Base-by-base conservation (phyloP, 2,888 invertebrate genomes). In the Tiliacea citrago region DNA sequence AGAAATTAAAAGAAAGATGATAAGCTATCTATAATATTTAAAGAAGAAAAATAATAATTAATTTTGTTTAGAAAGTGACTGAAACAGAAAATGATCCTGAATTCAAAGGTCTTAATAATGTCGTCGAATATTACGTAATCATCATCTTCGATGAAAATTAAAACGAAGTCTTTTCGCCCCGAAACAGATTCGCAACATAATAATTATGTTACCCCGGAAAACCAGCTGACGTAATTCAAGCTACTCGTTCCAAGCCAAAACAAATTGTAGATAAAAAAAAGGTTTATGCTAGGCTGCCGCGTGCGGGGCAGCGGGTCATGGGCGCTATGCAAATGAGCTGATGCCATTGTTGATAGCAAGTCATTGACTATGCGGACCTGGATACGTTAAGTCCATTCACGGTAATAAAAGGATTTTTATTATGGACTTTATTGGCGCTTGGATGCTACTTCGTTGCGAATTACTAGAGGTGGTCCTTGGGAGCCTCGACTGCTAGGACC, bases 241-340 rank as follows among this genome's bases (percentile, higher is more conserved):
- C 63, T 42, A 42, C 53, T 79, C 60, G 73, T 76, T 85, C 81
- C 77, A 83, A 83, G 75, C 70, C 81, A 74, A 80, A 88, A 89
- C 84, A 80, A 86, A 84, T 84, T 84, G 85, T 86, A 79, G 83
- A 86, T 75, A 88, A 77, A 73, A 73, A 90, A 91, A 90, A 84
- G 81, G 88, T 87, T 91, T 90, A 90, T 86, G 88, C 92, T 91
- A 92, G 93, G 93, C 90, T 90, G 82, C 57, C 88, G n/a, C n/a
- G n/a, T n/a, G n/a, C n/a, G 89, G 92, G 91, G 85, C 93, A 93
- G 61, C 91, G 87, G 95, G 95, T 95, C 95, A 95, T 92, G 95
- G 94, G 90, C 95, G 90, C 86, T 88, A 94, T 95, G 94, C 94
- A 93, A 95, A 94, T 94, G 89, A 93, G 89, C 87, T 88, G 93